Evolutionary conservation across 2,888 invertebrate genomes (phyloP), one percentile per base, ranked within the genome.

Genomic region (Heterodera filipjevi): DNA sequence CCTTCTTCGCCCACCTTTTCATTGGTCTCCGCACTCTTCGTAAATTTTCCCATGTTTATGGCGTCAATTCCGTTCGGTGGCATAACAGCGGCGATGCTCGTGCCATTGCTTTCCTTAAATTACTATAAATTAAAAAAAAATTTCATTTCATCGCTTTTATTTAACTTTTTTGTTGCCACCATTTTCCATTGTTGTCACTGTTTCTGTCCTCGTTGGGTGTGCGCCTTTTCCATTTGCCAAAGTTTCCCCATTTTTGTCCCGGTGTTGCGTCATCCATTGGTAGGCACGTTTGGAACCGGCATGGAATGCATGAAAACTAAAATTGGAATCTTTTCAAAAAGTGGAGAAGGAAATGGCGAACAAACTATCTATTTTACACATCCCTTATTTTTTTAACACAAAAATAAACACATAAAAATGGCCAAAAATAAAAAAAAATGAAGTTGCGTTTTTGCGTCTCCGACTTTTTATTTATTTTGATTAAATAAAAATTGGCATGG

Each of bases 271-370:
- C 68, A 88, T 80, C 86, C 84, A 84, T 79, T 82, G 82, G 80
- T 87, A 86, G 3, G 88, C 88, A 33, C 76, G 77, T 73, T 85
- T 85, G 10, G 88, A 89, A 19, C 86, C 86, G 8, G 81, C 80
- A 77, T 88, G 88, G 81, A 88, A 88, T 53, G 87, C 85, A 81
- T 88, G 88, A 74, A 88, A 88, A 33, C 77, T 68, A 10, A 10
- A 75, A 16, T n/a, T n/a, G n/a, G n/a, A n/a, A n/a, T n/a, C n/a
- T n/a, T n/a, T n/a, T n/a, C 10, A 66, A 32, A 76, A 53, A 35
- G 22, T 19, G 32, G 16, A 3, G 71, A 75, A n/a, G 10, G 22
- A 75, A n/a, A 27, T 27, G 39, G 39, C 2, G 39, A 12, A 39
- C 6, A 39, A 39, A 39, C 12, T 0, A 39, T 10, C 6, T 10